These are phyloP conservation scores for Sycophaga agraensis DNA, from an alignment of 1,140 invertebrate genomes.

Conservation along the genomic window DNA sequence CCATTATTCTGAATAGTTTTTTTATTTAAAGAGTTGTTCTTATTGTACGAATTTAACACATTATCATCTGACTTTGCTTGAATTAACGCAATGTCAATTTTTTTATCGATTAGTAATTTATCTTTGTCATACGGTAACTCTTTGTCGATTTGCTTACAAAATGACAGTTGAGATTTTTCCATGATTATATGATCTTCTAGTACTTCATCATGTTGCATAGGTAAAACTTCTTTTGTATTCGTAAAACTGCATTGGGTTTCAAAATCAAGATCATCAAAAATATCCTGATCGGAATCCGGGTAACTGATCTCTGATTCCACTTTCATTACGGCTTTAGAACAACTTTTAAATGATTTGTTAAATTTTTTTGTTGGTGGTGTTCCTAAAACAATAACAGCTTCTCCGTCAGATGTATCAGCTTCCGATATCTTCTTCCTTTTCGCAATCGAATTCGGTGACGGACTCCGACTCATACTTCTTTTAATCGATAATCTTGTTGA, in stretches of 20 bases:
- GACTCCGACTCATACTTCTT: conserved; percentile 6
- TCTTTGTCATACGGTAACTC: no score
- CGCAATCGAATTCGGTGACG: neutral
- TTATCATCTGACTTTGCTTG: no score
- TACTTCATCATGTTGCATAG: neutral
- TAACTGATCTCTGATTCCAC: neutral
- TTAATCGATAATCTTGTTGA: neutral
- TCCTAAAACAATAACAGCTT: neutral
- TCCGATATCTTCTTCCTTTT: neutral
- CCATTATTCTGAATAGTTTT: no score
- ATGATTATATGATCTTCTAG: no score
- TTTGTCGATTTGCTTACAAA: no score
- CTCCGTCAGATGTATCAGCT: neutral
- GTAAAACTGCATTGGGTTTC: conserved; percentile 23
- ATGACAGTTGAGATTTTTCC: no score
- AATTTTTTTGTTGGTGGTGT: neutral
- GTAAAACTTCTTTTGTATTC: neutral
- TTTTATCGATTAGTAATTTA: no score
- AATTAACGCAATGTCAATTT: no score
- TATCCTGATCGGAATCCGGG: conserved; percentile 37
- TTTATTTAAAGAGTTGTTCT: no score
- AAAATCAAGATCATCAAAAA: conserved; percentile 35
- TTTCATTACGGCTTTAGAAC: neutral
- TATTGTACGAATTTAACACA: no score
- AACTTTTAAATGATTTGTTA: neutral